Conservation (phyloP, 2,797 vertebrate genomes). For the Manis javanica region DNA sequence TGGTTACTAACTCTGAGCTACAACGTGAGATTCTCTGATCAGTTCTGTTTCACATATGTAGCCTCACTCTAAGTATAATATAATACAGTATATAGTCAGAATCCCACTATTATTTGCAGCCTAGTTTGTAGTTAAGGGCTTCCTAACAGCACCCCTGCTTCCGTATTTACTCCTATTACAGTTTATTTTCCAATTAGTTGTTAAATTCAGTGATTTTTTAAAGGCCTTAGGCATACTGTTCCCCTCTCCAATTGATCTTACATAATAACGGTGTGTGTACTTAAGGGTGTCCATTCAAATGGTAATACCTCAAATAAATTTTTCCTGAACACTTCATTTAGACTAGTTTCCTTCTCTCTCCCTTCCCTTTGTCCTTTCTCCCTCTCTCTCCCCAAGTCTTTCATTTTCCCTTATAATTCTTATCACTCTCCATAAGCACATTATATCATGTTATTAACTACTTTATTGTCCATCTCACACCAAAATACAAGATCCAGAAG, state of each 20-base stretch:
- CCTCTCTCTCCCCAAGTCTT: background rate
- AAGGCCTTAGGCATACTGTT: background rate
- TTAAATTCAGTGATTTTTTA: slow-evolving; percentile 17
- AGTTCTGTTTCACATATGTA: slow-evolving; percentile 10
- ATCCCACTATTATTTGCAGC: slow-evolving; percentile 3
- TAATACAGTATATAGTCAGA: background rate
- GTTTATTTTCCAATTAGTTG: background rate
- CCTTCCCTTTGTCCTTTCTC: background rate
- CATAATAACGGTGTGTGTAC: background rate
- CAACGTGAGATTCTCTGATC: background rate
- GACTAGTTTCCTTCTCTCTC: background rate
- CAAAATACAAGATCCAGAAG: background rate
- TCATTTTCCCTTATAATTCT: background rate
- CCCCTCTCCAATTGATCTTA: background rate
- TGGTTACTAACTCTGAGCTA: background rate
- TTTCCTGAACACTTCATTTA: background rate
- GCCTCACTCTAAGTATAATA: background rate
- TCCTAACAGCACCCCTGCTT: background rate
- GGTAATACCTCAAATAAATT: background rate
- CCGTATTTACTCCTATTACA: background rate
- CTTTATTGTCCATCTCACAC: background rate
- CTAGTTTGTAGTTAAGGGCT: background rate
- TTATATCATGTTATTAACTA: background rate
- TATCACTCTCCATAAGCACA: background rate
- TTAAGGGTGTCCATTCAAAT: background rate